These are phyloP conservation scores for Arrhopalites spinosus DNA, from an alignment of 2,888 invertebrate species.

Conservation along the genomic window DNA sequence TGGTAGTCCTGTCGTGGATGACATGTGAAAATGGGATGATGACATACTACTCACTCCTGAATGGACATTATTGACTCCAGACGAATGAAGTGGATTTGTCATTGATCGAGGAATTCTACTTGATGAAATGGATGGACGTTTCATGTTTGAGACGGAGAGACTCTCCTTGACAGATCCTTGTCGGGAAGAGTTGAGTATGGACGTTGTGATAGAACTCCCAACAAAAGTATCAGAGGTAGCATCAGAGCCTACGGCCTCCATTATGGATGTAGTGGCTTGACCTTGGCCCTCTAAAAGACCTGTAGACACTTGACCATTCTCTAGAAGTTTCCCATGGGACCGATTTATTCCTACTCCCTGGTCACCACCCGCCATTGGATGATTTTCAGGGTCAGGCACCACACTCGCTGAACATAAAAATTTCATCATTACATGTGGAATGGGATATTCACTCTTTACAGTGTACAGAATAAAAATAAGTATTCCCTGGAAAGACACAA, in stretches of 20 bases:
- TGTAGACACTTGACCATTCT: slow-evolving; percentile 28
- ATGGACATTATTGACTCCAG: neutral
- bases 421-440: slow-evolving; percentile 33
- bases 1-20: neutral
- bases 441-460: slow-evolving; percentile 44
- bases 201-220: slow-evolving; percentile 26
- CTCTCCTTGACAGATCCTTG: slow-evolving; percentile 25
- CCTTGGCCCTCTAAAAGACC: slow-evolving; percentile 1
- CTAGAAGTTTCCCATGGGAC: slow-evolving; percentile 35
- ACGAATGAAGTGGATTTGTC: slow-evolving; percentile 19
- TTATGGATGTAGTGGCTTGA: slow-evolving; percentile 4
- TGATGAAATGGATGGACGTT: slow-evolving; percentile 30
- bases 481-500: slow-evolving; percentile 38
- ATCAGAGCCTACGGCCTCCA: slow-evolving; percentile 20
- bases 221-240: slow-evolving; percentile 29
- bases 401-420: slow-evolving; percentile 16
- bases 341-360: slow-evolving; percentile 9
- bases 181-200: slow-evolving; percentile 6
- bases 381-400: slow-evolving; percentile 36
- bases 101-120: slow-evolving; percentile 31
- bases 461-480: slow-evolving; percentile 43
- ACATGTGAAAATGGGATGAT: neutral
- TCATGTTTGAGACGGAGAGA: slow-evolving; percentile 24
- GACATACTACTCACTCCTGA: slow-evolving; percentile 1
- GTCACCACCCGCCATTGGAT: neutral